A percentile compares a stretch with the other conserved stretches of the same genome.
Conservation (phyloP, 2,888 invertebrate genomes). For the Stramonita haemastoma region DNA sequence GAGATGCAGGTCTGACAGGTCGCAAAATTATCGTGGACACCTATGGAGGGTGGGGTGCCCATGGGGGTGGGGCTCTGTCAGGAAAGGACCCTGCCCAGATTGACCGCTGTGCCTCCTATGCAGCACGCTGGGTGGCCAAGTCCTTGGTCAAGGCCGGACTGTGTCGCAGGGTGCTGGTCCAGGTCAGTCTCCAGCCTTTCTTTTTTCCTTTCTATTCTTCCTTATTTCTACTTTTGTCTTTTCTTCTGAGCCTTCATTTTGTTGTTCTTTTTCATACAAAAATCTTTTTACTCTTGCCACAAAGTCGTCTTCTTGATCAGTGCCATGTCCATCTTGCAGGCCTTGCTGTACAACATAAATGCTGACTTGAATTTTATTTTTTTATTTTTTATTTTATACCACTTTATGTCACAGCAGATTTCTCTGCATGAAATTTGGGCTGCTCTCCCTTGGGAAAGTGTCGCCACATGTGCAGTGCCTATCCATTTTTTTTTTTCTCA, state of each 20-base stretch:
- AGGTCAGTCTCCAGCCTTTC: constrained; percentile 80
- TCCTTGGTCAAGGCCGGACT: constrained; percentile 96
- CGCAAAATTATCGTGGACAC: constrained; percentile 99
- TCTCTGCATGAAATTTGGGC: no score
- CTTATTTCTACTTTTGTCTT: neutral
- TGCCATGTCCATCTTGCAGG: no score
- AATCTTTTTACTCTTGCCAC: neutral
- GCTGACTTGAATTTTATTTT: no score
- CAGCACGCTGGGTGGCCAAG: constrained; percentile 94
- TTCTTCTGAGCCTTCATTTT: neutral
- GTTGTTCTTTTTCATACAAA: neutral
- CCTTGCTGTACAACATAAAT: no score
- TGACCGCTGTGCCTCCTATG: constrained; percentile 96
- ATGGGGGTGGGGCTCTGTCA: constrained; percentile 99
- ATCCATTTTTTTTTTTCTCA: no score
- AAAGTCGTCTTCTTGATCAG: no score
- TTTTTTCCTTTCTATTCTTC: no score
- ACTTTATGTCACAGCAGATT: no score
- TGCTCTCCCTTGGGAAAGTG: no score
- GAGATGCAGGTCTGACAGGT: constrained; percentile 96
- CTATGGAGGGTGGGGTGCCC: constrained; percentile 99
- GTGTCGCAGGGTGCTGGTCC: constrained; percentile 96
- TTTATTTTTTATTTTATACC: no score
- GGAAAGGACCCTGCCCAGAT: constrained; percentile 92
- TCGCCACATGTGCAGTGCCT: no score